A percentile compares a stretch with the other conserved stretches of the same genome.
These are phyloP conservation scores for Taenaris catops DNA, from an alignment of 2,888 invertebrate genomes.

Conservation along the genomic window DNA sequence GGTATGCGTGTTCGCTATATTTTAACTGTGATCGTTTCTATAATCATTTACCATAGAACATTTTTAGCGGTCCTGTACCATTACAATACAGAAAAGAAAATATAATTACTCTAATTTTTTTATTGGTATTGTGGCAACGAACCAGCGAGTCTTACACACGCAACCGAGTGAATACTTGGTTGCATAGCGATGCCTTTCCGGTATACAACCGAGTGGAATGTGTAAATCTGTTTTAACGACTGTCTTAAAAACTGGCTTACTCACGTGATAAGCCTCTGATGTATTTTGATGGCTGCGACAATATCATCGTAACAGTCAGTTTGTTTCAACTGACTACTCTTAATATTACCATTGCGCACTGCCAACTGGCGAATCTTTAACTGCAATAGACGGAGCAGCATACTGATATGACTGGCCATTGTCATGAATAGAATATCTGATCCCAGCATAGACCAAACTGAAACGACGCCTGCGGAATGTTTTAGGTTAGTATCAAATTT, in stretches of 20 bases:
- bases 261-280: slow-evolving; percentile 54
- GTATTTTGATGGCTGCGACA: slow-evolving; percentile 44
- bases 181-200: too few species aligned
- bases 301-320: slow-evolving; percentile 44
- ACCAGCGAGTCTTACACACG: too few species aligned
- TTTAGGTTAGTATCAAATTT: too few species aligned
- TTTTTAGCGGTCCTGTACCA: too few species aligned
- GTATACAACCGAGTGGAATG: too few species aligned
- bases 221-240: neutral
- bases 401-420: slow-evolving; percentile 60
- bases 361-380: slow-evolving; percentile 45
- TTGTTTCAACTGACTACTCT: slow-evolving; percentile 1
- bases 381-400: slow-evolving; percentile 52
- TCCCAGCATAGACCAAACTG: slow-evolving; percentile 53
- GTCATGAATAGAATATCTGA: slow-evolving; percentile 58
- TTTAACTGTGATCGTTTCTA: too few species aligned
- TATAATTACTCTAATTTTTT: too few species aligned
- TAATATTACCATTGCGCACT: neutral
- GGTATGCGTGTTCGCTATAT: too few species aligned
- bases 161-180: too few species aligned
- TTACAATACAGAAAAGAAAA: too few species aligned
- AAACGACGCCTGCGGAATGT: slow-evolving; percentile 38
- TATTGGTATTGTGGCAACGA: too few species aligned
- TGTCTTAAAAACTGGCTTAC: slow-evolving; percentile 2
- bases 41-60: too few species aligned